Percentiles rank a stretch among this genome's conserved stretches.
These are phyloP conservation scores for Listrodromus nycthemerus DNA, from an alignment of 2,888 invertebrate species.

Conservation along the genomic window DNA sequence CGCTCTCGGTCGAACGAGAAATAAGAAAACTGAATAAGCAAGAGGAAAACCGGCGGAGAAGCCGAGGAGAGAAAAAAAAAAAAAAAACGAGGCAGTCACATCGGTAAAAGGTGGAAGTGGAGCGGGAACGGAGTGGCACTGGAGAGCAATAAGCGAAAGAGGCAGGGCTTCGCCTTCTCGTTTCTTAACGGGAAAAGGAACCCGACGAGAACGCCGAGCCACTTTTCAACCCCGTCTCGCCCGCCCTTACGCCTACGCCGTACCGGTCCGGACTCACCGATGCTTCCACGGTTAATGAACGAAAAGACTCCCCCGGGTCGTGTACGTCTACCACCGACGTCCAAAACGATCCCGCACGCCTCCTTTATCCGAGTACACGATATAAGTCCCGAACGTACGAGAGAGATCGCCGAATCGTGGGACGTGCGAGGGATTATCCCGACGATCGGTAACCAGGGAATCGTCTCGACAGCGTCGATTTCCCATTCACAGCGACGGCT, in stretches of 20 bases:
- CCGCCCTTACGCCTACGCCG: constrained; percentile 14
- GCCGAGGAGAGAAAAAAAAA: constrained; percentile 9
- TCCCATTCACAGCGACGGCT: background rate
- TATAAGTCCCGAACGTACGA: background rate
- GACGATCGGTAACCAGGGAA: background rate
- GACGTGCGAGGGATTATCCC: constrained; percentile 45
- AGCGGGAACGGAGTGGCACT: constrained; percentile 42
- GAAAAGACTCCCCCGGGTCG: constrained; percentile 69
- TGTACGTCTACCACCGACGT: constrained; percentile 60
- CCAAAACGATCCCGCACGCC: constrained; percentile 41
- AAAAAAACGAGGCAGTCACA: constrained; percentile 53
- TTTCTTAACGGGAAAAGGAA: constrained; percentile 53
- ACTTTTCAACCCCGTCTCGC: constrained; percentile 54
- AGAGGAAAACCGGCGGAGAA: background rate
- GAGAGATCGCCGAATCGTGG: constrained; percentile 21
- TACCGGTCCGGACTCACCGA: constrained; percentile 7
- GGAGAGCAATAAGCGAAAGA: constrained; percentile 64
- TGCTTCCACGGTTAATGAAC: constrained; percentile 72
- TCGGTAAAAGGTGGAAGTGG: constrained; percentile 23
- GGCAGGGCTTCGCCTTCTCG: constrained; percentile 58
- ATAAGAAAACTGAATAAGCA: background rate
- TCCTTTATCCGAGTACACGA: constrained; percentile 10
- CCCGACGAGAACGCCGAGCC: constrained; percentile 47
- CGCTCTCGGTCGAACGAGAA: constrained; percentile 5
- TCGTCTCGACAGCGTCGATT: background rate